Evolutionary conservation across 2,888 invertebrate species (phyloP), one percentile per base, ranked within the genome.

Genomic region (Drosophila buzzatii): DNA sequence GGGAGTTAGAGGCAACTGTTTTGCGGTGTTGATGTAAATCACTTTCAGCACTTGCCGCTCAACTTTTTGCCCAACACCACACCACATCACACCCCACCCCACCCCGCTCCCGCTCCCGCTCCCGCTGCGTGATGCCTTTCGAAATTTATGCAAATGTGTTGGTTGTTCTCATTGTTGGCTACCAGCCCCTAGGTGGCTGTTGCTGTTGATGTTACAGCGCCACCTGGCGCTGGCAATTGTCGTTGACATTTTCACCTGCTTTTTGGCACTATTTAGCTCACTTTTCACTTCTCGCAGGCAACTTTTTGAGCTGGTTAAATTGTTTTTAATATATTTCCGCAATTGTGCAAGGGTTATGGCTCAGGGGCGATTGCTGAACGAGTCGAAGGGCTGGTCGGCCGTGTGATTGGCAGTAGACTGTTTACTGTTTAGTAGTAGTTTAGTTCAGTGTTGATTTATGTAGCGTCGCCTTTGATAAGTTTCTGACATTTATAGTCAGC

Each of bases 81-180:
- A 1, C 16, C 14, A 9, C 35, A 16, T 23, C 9, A 1, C n/a
- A 23, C 3, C 12, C 12, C 27, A 16, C 35, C 14, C 5, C n/a
- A 23, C 6, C n/a, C n/a, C n/a, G n/a, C n/a, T n/a, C n/a, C n/a
- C n/a, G n/a, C n/a, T n/a, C n/a, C n/a, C n/a, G n/a, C n/a, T n/a
- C 12, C n/a, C 27, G 60, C 87, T 75, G 70, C 49, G 56, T 63
- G 73, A 71, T 71, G 64, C 73, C 75, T 68, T 52, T 51, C 49
- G 65, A 86, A 90, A 88, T 90, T 83, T 86, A 86, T 86, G 86
- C 90, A 86, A 86, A 86, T 86, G 88, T 81, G 74, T 71, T 70
- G 66, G 82, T 65, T 85, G 85, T 81, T 80, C 73, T 61, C 69
- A 70, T 73, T 80, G 81, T 73, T 82, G 52, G 47, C 65, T 41